Evolutionary conservation across 1,140 invertebrate genomes (phyloP).

Genomic region (Brachionus manjavacas): DNA sequence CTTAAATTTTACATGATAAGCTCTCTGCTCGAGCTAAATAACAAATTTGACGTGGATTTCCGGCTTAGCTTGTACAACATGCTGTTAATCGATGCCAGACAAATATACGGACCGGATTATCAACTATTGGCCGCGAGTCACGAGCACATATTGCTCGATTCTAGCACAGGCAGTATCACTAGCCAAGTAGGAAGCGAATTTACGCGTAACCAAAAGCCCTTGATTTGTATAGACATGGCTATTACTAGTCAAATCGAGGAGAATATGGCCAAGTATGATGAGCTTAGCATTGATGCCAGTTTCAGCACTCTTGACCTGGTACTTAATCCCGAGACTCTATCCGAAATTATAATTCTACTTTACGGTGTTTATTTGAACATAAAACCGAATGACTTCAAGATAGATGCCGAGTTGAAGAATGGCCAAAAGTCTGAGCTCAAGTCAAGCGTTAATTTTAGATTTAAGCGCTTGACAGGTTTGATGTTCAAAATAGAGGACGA

Average conservation of each 20-base stretch:
- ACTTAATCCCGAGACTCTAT: conserved; percentile 24
- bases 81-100: conserved; percentile 83
- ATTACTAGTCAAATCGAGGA: neutral
- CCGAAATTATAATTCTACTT: neutral
- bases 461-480: neutral
- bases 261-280: neutral
- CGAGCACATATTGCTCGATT: conserved; percentile 73
- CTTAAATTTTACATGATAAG: conserved; percentile 3
- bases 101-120: conserved; percentile 88
- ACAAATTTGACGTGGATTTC: conserved; percentile 13
- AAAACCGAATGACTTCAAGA: neutral
- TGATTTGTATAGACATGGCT: neutral
- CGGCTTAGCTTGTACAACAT: conserved; percentile 79
- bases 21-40: neutral
- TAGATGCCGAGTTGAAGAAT: neutral
- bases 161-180: conserved; percentile 43
- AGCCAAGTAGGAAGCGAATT: neutral
- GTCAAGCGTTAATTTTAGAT: conserved; percentile 13
- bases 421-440: neutral
- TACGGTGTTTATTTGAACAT: neutral
- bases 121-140: conserved; percentile 87
- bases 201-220: neutral
- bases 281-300: neutral
- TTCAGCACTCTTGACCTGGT: conserved; percentile 3
- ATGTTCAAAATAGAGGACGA: conserved; percentile 17